Conservation (phyloP, 2,888 invertebrate species). For the Tenthredo distinguenda region DNA sequence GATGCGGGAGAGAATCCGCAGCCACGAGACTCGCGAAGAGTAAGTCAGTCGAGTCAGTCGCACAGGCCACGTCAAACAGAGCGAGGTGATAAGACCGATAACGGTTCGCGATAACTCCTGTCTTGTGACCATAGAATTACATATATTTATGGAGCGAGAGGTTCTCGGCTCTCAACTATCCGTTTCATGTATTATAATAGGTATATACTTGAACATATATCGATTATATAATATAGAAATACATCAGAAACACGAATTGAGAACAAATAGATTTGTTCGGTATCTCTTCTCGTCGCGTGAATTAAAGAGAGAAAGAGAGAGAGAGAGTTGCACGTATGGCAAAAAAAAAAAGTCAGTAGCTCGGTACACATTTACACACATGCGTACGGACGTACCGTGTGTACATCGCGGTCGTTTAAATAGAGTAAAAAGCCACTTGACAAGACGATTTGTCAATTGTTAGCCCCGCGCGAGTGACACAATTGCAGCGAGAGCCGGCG, state of each 20-base stretch:
- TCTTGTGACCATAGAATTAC: constrained; percentile 34
- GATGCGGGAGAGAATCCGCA: background rate
- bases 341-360: too few species aligned
- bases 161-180: background rate
- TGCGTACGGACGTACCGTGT: background rate
- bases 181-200: background rate
- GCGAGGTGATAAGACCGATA: constrained; percentile 65
- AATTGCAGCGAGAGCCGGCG: background rate
- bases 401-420: background rate
- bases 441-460: constrained; percentile 33
- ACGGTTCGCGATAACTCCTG: constrained; percentile 62
- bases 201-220: too few species aligned
- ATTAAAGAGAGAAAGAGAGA: too few species aligned
- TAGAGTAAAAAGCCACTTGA: constrained; percentile 26
- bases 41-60: constrained; percentile 28
- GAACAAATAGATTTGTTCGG: too few species aligned
- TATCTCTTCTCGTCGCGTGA: too few species aligned
- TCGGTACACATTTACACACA: background rate
- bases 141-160: background rate
- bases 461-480: constrained; percentile 15
- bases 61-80: constrained; percentile 68
- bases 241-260: too few species aligned
- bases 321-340: too few species aligned
- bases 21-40: background rate
- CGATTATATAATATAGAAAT: too few species aligned